phyloP scores from a whole-genome alignment of 1,140 invertebrate genomes.

The Dendrolimus punctatus region DNA sequence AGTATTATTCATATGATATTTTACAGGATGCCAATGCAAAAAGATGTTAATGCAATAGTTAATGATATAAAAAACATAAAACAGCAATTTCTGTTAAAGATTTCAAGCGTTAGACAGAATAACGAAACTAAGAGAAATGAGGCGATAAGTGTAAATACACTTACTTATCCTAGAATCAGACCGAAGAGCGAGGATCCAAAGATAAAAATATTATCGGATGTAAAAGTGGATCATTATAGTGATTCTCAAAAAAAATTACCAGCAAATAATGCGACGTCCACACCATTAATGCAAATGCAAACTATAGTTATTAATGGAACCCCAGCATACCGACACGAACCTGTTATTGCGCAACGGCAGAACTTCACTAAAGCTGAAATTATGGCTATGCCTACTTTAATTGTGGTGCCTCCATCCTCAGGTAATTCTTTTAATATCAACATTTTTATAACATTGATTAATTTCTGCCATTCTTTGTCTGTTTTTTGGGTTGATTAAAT shows the following conservation, averaged over 20 bases:
- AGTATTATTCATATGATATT: no score
- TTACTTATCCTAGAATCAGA: constrained; percentile 12
- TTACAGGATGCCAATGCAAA: no score
- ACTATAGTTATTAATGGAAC: constrained; percentile 54
- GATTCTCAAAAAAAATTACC: constrained; percentile 20
- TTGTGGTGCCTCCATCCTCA: constrained; percentile 39
- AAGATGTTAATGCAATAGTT: no score
- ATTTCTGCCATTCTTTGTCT: neutral
- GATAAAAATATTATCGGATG: constrained; percentile 53
- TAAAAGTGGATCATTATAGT: constrained; percentile 42
- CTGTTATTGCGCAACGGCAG: constrained; percentile 9
- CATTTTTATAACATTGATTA: neutral
- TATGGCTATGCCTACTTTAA: constrained; percentile 64
- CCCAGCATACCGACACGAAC: constrained; percentile 33
- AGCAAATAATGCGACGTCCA: constrained; percentile 34
- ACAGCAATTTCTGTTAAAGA: no score
- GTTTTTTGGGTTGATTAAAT: no score
- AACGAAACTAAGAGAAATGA: no score
- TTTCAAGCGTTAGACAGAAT: no score
- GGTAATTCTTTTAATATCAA: constrained; percentile 25
- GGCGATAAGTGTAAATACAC: neutral
- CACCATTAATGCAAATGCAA: constrained; percentile 39
- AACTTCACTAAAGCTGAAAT: constrained; percentile 60
- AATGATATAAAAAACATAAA: no score
- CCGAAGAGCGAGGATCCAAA: constrained; percentile 32